These are phyloP conservation scores for Acanthococcus lagerstroemiae DNA, from an alignment of 2,888 invertebrate species.

Conservation along the genomic window DNA sequence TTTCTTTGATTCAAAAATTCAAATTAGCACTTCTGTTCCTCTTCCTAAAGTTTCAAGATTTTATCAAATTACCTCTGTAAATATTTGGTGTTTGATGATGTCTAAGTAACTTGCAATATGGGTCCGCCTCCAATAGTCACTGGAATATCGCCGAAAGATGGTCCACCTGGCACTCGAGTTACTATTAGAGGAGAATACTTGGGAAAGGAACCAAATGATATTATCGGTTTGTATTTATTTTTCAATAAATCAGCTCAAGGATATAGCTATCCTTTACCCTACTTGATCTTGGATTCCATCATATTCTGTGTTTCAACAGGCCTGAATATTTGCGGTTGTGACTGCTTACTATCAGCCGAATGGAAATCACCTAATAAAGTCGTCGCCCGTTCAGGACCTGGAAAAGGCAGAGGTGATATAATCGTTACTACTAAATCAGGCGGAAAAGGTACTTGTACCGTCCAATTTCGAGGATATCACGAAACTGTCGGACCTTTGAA, in stretches of 20 bases:
- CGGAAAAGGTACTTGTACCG: constrained; percentile 78
- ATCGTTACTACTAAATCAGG: constrained; percentile 78
- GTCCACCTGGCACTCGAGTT: constrained; percentile 90
- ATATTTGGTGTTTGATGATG: background rate
- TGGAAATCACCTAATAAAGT: constrained; percentile 98
- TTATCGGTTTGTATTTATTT: constrained; percentile 54
- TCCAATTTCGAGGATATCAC: constrained; percentile 65
- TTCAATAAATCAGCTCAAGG: background rate
- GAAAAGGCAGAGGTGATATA: constrained; percentile 83
- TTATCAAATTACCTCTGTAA: no score
- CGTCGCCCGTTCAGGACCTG: constrained; percentile 85
- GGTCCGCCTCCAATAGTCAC: constrained; percentile 64
- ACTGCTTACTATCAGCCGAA: constrained; percentile 89
- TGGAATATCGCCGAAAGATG: constrained; percentile 96
- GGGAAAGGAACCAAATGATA: constrained; percentile 71
- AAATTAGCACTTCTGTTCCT: no score
- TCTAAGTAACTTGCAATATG: constrained; percentile 32
- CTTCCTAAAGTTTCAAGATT: no score
- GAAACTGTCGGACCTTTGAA: constrained; percentile 87
- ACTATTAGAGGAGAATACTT: constrained; percentile 93
- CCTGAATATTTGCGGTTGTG: constrained; percentile 87
- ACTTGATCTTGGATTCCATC: no score
- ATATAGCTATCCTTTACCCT: background rate
- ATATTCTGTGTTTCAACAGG: constrained; percentile 47
- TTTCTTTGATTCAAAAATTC: no score